Base-by-base conservation (phyloP, 2,888 invertebrate species). In the Chrysopilus asiliformis region DNA sequence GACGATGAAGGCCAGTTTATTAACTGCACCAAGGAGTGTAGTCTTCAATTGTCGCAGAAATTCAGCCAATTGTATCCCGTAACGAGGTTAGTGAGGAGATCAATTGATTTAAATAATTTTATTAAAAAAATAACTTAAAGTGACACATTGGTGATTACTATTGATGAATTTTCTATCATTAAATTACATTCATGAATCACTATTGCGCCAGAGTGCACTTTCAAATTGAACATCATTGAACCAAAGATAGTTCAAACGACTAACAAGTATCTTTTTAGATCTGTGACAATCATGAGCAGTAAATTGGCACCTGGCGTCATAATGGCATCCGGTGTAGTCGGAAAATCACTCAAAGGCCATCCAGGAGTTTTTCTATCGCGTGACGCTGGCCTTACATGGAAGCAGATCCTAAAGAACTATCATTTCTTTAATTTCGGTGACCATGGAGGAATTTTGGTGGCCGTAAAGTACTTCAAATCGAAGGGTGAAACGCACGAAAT, bases 371-470 rank as follows among this genome's bases (percentile, higher is more conserved):
- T 77, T 56, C 62, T 89, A 13, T 85, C 85, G 34, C 68, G 77
- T 25, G 84, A 89, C 59, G 87, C 82, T 3, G 89, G 87, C 4
- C 63, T 79, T 4, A 78, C 78, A 0, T 93, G 90, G 90, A 74
- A 75, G 47, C 73, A 81, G 57, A 78, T 83, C 34, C 64, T 87
- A 4, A 76, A 78, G 51, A 85, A 84, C 44, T 77, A 81, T 51
- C 83, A 83, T 53, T 79, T 84, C 60, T 87, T 85, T 60, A 82
- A 84, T 52, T 79, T 87, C 65, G 91, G 89, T 3, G 91, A 93
- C 63, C 87, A 90, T 54, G 91, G 91, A 1, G 90, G 89, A 14
- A 69, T 91, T 1, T 58, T 91, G 17, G 80, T 89, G 0, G 89
- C 90, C 1, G 85, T 87, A 0, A 79, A 79, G 51, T 83, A 81